phyloP scores from a whole-genome alignment of 2,888 invertebrate species.

The Eucera pruinosa region DNA sequence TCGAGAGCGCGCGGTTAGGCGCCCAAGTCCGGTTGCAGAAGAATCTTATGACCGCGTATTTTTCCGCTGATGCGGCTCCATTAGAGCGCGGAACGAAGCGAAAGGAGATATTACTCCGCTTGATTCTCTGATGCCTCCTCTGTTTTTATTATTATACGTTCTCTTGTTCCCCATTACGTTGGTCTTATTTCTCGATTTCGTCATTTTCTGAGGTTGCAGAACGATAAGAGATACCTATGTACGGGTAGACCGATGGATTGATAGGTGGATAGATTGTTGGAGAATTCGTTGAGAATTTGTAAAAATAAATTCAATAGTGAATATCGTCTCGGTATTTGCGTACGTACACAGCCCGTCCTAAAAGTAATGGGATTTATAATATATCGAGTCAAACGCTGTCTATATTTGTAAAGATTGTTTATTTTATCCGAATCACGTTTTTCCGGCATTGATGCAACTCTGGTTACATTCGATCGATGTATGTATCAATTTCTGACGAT shows the following conservation, averaged over 20 bases:
- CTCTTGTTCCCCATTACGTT: neutral
- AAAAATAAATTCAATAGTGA: too few relatives aligned
- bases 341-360: too few relatives aligned
- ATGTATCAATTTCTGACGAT: too few relatives aligned
- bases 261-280: neutral
- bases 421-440: too few relatives aligned
- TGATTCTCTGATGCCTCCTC: constrained; percentile 16
- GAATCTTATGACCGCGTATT: constrained; percentile 64
- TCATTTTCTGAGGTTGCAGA: neutral
- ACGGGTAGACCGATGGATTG: too few relatives aligned
- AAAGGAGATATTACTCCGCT: constrained; percentile 49
- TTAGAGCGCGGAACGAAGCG: constrained; percentile 38
- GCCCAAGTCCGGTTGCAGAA: constrained; percentile 63
- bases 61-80: constrained; percentile 59
- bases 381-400: too few relatives aligned
- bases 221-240: neutral
- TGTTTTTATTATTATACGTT: neutral
- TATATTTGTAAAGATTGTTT: too few relatives aligned
- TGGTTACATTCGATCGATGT: too few relatives aligned
- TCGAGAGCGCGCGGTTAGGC: constrained; percentile 49
- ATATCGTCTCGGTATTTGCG: too few relatives aligned
- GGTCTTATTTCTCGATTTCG: neutral
- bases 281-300: too few relatives aligned
- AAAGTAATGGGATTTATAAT: too few relatives aligned
- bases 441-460: too few relatives aligned